Base-by-base conservation (phyloP, 1,140 invertebrate species). In the Araneus ventricosus region DNA sequence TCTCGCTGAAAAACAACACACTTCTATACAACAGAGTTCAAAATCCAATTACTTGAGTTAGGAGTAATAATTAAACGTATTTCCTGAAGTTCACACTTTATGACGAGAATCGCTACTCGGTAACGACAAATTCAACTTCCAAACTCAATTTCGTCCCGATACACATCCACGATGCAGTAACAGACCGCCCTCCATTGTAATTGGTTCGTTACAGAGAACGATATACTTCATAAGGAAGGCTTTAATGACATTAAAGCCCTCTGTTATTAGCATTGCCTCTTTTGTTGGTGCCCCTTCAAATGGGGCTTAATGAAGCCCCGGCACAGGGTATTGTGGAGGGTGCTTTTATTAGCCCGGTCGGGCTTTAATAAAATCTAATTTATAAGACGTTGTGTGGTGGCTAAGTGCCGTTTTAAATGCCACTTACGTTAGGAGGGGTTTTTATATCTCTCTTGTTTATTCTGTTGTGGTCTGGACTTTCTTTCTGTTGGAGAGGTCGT, bases 191-290 rank as follows among this genome's bases (percentile, higher is more conserved):
- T 52, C 41, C 41, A 79, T 79, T 89, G 88, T 89, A 89, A 89
- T 89, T 89, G 88, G 88, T 67, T 89, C 88, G 63, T 80, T 89
- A 67, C 67, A 70, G 70, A 79, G 34, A 17, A 67, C 63, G 88
- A 67, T 89, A 89, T 89, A 89, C 88, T 89, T 89, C 88, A 89
- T 89, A 89, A 89, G 88, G 88, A 89, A 79, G 37, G 61, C 67
- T 57, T 37, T 89, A 89, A 89, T 89, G 88, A 79, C 67, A 89
- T 89, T 89, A 89, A 89, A 89, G 45, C 88, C 61, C 70, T 75
- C 88, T 79, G 67, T 89, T 89, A 89, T 89, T 89, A 89, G 88
- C 88, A 89, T 79, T 89, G 45, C 34, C 70, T 89, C 88, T 89
- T 89, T 89, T 89, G 88, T 89, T 89, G 67, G 88, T 79, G 27